A percentile compares a stretch with the other conserved stretches of the same genome.
Conservation (phyloP, 2,888 invertebrate genomes). For the Hirtodrosophila alboralis region DNA sequence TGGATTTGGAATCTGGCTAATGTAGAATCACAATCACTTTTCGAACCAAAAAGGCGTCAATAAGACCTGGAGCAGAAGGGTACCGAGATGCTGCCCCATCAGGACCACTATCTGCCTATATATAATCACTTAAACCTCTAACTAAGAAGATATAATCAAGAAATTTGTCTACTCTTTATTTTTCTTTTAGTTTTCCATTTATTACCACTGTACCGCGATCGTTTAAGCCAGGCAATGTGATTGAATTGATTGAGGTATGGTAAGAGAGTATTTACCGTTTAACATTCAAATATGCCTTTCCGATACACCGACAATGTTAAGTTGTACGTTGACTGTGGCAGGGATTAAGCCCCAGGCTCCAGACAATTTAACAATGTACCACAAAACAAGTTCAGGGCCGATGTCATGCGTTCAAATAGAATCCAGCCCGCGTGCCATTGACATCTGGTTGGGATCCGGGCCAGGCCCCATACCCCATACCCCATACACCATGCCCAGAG, state of each 20-base stretch:
- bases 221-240: constrained; percentile 20
- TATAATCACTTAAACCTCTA: too few species aligned
- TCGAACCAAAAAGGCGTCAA: too few species aligned
- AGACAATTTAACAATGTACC: constrained; percentile 20
- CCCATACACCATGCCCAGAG: too few species aligned
- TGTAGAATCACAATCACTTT: too few species aligned
- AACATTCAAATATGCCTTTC: constrained; percentile 2
- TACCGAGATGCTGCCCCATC: too few species aligned
- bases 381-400: constrained; percentile 72
- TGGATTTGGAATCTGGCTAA: too few species aligned
- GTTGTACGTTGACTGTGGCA: background rate
- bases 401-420: constrained; percentile 61
- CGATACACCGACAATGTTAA: background rate
- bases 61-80: too few species aligned
- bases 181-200: constrained; percentile 36
- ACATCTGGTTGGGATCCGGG: constrained; percentile 27
- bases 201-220: constrained; percentile 39
- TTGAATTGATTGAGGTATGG: constrained; percentile 1
- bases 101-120: too few species aligned
- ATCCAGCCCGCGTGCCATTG: constrained; percentile 51
- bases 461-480: background rate
- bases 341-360: background rate
- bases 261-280: constrained; percentile 6
- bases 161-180: constrained; percentile 38
- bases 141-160: constrained; percentile 30